Percentiles rank a stretch among this genome's conserved stretches.
These are phyloP conservation scores for Kryptolebias marmoratus DNA, from an alignment of 2,113 vertebrate genomes.

Conservation along the genomic window DNA sequence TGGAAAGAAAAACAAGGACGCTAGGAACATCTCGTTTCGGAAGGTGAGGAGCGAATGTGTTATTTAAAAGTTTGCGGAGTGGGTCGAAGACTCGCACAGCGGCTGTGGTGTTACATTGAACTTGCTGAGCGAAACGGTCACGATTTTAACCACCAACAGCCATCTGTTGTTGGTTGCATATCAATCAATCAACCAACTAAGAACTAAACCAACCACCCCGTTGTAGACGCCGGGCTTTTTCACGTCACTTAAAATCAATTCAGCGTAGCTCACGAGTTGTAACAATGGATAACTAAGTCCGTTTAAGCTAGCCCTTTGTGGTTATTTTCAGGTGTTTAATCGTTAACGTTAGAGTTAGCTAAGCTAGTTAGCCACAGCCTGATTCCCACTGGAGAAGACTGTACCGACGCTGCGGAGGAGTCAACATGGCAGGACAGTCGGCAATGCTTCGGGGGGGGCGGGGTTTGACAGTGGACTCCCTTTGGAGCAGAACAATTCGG, in stretches of 20 bases:
- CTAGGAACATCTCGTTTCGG: conserved; percentile 64
- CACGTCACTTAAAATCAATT: background rate
- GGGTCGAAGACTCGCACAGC: background rate
- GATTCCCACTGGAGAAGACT: conserved; percentile 34
- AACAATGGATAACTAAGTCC: background rate
- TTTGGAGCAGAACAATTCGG: background rate
- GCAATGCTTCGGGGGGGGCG: background rate
- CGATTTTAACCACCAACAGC: conserved; percentile 29
- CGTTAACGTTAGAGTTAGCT: conserved; percentile 52
- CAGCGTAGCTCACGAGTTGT: background rate
- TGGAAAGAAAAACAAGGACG: conserved; percentile 82
- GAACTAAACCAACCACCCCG: conserved; percentile 68
- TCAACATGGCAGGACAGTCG: conserved; percentile 54
- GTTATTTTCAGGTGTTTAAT: conserved; percentile 31
- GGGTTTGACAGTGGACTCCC: conserved; percentile 3
- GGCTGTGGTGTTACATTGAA: background rate
- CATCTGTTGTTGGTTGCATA: conserved; percentile 57
- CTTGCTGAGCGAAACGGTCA: background rate
- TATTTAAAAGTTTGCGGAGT: conserved; percentile 59
- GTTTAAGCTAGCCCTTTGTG: background rate
- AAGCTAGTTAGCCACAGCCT: conserved; percentile 66
- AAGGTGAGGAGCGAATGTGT: conserved; percentile 70
- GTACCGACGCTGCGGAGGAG: conserved; percentile 31
- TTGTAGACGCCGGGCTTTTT: conserved; percentile 8
- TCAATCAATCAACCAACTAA: conserved; percentile 60